Evolutionary conservation across 1,140 invertebrate genomes (phyloP).

Genomic region (Cotesia typhae): DNA sequence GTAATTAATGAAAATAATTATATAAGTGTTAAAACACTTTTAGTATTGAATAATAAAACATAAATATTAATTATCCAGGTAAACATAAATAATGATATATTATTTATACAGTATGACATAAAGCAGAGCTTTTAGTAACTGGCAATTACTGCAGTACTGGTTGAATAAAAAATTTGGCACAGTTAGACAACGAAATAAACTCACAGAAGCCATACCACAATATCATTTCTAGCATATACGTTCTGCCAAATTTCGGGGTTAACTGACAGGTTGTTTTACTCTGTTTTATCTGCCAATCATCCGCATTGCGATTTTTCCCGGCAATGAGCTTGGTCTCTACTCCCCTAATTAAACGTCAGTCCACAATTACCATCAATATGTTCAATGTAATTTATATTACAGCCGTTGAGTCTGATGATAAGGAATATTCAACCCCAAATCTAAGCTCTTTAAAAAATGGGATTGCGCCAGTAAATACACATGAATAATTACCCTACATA

Average conservation of each 20-base stretch:
- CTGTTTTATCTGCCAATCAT: constrained; percentile 31
- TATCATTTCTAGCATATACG: not conserved
- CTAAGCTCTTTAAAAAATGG: not conserved
- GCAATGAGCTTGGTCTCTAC: not conserved
- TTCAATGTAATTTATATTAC: too few species aligned
- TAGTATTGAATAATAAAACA: not conserved
- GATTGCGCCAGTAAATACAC: not conserved
- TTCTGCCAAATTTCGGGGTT: constrained; percentile 42
- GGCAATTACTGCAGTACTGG: not conserved
- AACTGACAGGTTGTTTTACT: constrained; percentile 39
- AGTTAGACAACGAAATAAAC: not conserved
- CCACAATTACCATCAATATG: not conserved
- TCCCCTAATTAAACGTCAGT: not conserved
- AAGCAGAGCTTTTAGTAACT: constrained; percentile 7
- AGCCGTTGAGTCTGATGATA: too few species aligned
- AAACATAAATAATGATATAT: not conserved
- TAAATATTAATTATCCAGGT: not conserved
- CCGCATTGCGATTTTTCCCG: not conserved
- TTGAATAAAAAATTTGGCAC: constrained; percentile 1
- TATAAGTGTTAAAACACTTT: too few species aligned
- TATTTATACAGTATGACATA: constrained; percentile 2
- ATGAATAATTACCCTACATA: not conserved
- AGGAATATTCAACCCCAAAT: too few species aligned
- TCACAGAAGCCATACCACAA: not conserved
- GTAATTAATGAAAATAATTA: too few species aligned